Base-by-base conservation (phyloP, 2,113 vertebrate genomes). In the Sorex araneus region DNA sequence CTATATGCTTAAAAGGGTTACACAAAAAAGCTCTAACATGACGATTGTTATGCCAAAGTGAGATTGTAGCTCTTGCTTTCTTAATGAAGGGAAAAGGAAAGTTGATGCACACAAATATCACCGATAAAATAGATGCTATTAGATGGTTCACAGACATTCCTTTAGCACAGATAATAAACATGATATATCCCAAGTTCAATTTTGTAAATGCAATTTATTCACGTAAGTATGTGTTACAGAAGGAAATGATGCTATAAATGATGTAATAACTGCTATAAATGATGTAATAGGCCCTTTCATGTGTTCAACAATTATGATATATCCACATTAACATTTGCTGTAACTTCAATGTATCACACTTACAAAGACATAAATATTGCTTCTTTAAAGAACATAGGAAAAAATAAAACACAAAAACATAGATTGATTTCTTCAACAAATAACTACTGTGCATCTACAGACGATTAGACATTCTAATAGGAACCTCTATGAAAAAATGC, bases 381-480 rank as follows among this genome's bases (percentile, higher is more conserved):
- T 21, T 87, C 67, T 70, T 92, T 77, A 30, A 60, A 94, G 94
- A 67, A 73, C 32, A 84, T 54, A 54, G 12, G 8, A 23, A 45
- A 45, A 66, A 0, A 40, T 40, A 7, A 8, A 12, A 80, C 69
- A 67, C 30, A 75, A 86, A 94, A 70, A 36, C 23, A 64, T 64
- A 16, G 27, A 75, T 36, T 87, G 28, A 13, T 86, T 10, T 8
- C 34, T 40, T 79, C 27, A 76, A 66, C 16, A 80, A 84, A 69
- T 54, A 69, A 64, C 66, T 79, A 27, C 63, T 28, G 63, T 27
- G 63, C 40, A 64, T 64, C 63, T 64, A 64, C 63, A 64, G 63
- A 9, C 5, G 8, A 1, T 8, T 23, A 43, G 71, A 64, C 1
- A 45, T 19, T 76, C 16, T n/a, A 8, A 28, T 18, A 45, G 2